These are phyloP conservation scores for Dipodomys stephensi DNA, from an alignment of 2,113 vertebrate species.

Conservation along the genomic window DNA sequence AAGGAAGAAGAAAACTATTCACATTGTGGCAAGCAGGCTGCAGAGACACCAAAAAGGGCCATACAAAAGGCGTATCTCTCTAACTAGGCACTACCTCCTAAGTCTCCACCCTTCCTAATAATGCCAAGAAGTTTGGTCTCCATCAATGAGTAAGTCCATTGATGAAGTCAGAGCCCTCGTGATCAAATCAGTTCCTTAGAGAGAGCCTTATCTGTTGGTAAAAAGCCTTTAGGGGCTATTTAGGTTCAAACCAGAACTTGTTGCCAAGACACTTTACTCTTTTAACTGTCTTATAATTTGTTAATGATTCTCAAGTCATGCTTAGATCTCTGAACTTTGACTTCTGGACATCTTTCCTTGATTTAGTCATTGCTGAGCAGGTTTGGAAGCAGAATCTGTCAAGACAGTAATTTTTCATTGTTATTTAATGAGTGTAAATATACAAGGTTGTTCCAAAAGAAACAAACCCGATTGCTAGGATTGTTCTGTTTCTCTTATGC, in stretches of 20 bases:
- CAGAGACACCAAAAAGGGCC: background rate
- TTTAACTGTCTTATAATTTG: background rate
- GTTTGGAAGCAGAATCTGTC: conserved; percentile 3
- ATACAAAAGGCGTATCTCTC: background rate
- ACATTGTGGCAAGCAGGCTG: background rate
- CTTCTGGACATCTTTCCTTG: background rate
- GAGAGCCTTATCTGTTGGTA: background rate
- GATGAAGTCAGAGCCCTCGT: background rate
- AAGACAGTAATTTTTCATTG: conserved; percentile 1
- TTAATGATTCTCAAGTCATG: conserved; percentile 63
- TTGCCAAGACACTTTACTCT: conserved; percentile 26
- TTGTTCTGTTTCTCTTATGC: background rate
- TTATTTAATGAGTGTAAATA: conserved; percentile 22
- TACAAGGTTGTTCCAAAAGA: background rate
- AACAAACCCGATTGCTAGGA: background rate
- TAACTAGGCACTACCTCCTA: background rate
- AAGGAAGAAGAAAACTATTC: background rate
- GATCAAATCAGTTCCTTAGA: background rate
- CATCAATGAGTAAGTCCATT: too few species aligned
- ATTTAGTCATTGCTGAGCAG: conserved; percentile 40
- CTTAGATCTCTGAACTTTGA: conserved; percentile 61
- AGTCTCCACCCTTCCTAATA: background rate
- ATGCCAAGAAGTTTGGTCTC: background rate
- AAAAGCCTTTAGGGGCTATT: background rate
- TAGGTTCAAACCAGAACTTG: background rate